These are phyloP conservation scores for Mythimna pallens DNA, from an alignment of 2,888 invertebrate genomes.

Conservation along the genomic window DNA sequence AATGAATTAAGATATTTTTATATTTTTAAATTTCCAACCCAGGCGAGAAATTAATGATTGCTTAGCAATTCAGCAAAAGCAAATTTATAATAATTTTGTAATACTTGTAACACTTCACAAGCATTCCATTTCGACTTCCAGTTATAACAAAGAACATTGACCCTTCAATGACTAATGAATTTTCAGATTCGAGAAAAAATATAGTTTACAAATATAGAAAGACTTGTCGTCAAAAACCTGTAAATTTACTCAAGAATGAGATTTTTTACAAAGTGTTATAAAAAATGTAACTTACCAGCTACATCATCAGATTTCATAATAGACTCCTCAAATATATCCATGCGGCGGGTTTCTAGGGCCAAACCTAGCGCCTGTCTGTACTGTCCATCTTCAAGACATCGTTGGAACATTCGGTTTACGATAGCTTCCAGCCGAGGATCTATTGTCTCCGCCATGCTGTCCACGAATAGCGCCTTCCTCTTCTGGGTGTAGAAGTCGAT, in stretches of 20 bases:
- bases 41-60: not conserved
- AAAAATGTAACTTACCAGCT: conserved; percentile 85
- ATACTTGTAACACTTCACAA: not conserved
- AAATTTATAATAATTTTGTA: not conserved
- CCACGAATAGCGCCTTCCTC: conserved; percentile 93
- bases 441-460: conserved; percentile 92
- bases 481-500: conserved; percentile 99
- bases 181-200: not conserved
- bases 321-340: conserved; percentile 98
- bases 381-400: conserved; percentile 98
- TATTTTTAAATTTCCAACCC: too few relatives aligned
- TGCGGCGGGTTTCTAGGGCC: conserved; percentile 98
- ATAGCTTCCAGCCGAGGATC: conserved; percentile 97
- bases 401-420: conserved; percentile 99
- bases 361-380: conserved; percentile 98
- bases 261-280: conserved; percentile 4
- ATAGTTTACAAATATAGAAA: not conserved
- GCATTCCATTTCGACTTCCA: not conserved
- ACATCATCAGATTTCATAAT: conserved; percentile 98
- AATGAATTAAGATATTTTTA: too few relatives aligned
- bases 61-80: not conserved
- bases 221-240: not conserved
- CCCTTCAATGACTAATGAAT: conserved; percentile 23
- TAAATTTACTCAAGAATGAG: not conserved
- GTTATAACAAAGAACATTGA: not conserved